Conservation (phyloP, 2,888 invertebrate species). For the Temnothorax rugatulus region DNA sequence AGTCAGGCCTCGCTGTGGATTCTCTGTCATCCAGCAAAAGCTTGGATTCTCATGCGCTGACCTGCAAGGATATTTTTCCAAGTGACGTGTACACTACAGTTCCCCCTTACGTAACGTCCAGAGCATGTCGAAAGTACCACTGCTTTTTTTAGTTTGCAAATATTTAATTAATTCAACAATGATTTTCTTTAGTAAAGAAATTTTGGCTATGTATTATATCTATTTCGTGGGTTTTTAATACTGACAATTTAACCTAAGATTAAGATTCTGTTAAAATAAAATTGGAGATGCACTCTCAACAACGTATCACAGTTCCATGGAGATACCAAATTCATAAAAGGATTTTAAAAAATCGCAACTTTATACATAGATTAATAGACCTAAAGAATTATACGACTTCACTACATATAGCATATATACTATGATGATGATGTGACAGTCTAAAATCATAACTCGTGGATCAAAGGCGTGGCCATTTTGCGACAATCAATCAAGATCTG, state of each 20-base stretch:
- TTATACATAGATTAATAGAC: neutral
- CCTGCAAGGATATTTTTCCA: conserved; percentile 36
- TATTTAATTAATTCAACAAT: neutral
- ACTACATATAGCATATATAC: neutral
- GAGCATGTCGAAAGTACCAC: neutral
- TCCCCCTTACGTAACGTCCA: neutral
- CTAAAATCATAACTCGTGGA: conserved; percentile 35
- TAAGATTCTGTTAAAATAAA: neutral
- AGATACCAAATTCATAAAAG: neutral
- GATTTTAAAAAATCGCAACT: neutral
- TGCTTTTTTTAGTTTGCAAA: neutral
- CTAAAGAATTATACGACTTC: neutral
- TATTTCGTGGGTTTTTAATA: neutral
- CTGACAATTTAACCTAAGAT: neutral
- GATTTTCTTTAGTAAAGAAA: neutral
- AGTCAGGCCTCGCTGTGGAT: conserved; percentile 47
- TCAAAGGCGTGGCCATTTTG: conserved; percentile 12
- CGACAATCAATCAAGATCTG: conserved; percentile 42
- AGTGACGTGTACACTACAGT: conserved; percentile 10
- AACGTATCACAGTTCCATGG: neutral
- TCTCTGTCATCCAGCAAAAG: conserved; percentile 37
- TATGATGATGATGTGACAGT: neutral
- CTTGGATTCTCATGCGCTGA: conserved; percentile 36
- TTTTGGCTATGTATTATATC: neutral
- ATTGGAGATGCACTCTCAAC: neutral